Conservation (phyloP, 1,140 invertebrate genomes). For the Drosophila tropicalis region DNA sequence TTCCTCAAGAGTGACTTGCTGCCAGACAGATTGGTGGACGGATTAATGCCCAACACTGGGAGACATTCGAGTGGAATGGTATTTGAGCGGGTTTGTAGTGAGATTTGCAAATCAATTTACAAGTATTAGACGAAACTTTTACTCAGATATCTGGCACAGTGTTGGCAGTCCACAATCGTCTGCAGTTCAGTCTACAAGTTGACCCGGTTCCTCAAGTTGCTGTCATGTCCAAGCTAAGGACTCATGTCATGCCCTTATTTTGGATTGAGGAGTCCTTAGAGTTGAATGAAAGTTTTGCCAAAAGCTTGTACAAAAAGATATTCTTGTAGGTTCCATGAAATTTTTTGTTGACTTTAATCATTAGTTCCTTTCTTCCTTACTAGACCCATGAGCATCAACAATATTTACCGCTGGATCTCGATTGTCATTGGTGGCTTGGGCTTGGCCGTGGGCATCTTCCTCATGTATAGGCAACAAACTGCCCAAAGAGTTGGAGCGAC, state of each 20-base stretch:
- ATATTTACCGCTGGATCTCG: slow-evolving; percentile 47
- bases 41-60: slow-evolving; percentile 87
- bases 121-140: background rate
- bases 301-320: slow-evolving; percentile 84
- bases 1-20: slow-evolving; percentile 88
- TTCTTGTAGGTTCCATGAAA: slow-evolving; percentile 78
- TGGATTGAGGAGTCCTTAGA: slow-evolving; percentile 89
- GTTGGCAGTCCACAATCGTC: slow-evolving; percentile 86
- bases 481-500: slow-evolving; percentile 31
- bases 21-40: slow-evolving; percentile 86
- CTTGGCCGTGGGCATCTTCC: slow-evolving; percentile 21
- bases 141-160: slow-evolving; percentile 87
- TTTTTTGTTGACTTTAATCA: background rate
- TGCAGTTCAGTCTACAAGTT: slow-evolving; percentile 89
- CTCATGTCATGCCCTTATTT: slow-evolving; percentile 87
- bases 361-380: background rate
- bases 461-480: slow-evolving; percentile 37
- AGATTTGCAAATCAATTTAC: background rate
- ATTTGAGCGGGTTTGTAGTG: slow-evolving; percentile 87
- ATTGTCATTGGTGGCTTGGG: slow-evolving; percentile 46
- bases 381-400: slow-evolving; percentile 43
- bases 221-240: slow-evolving; percentile 86
- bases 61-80: slow-evolving; percentile 89
- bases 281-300: slow-evolving; percentile 84
- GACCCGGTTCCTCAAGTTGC: slow-evolving; percentile 86